Conservation (phyloP, 1,140 invertebrate genomes). For the Holcopasites calliopsidis region DNA sequence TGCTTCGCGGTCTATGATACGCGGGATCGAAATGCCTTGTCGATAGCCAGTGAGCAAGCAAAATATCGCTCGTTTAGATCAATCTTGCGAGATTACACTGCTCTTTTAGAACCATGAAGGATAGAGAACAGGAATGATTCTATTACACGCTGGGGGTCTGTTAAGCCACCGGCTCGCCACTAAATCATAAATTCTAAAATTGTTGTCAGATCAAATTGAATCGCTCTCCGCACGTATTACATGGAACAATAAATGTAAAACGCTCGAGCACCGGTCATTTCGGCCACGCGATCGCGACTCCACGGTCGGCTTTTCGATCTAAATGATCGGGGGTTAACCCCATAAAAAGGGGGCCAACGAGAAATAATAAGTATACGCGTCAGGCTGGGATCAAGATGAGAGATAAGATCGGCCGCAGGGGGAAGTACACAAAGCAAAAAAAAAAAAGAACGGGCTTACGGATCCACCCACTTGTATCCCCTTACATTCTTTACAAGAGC, state of each 20-base stretch:
- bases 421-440: constrained; percentile 35
- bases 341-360: neutral
- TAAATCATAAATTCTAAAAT: no score
- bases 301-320: neutral
- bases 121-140: no score
- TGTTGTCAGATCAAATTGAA: neutral
- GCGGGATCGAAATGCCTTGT: neutral
- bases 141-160: no score
- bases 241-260: neutral
- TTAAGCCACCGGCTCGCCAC: no score
- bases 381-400: constrained; percentile 56
- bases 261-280: neutral
- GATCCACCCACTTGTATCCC: constrained; percentile 8
- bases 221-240: neutral
- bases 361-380: constrained; percentile 26
- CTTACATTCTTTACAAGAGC: constrained; percentile 53
- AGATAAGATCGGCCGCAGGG: constrained; percentile 48
- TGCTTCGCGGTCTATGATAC: constrained; percentile 24
- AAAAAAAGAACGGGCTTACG: neutral
- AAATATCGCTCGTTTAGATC: constrained; percentile 11
- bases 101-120: no score
- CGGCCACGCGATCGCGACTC: neutral
- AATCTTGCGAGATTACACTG: no score
- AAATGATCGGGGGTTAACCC: neutral
- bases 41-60: constrained; percentile 3